phyloP scores from a whole-genome alignment of 2,113 vertebrate species.

The Oreochromis tanganicae region DNA sequence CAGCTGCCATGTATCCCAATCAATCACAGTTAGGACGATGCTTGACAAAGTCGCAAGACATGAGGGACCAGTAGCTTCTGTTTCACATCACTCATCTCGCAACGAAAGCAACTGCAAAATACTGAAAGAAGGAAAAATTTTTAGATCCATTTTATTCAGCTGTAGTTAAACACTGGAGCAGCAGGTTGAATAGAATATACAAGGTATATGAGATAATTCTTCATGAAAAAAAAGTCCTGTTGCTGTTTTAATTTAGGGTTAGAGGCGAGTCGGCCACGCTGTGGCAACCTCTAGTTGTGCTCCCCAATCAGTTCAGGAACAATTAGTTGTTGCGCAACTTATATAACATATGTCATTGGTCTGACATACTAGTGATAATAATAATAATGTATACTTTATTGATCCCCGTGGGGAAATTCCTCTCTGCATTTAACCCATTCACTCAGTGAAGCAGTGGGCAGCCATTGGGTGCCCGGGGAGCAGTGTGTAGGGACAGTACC shows the following conservation, averaged over 20 bases:
- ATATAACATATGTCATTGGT: background rate
- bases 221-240: background rate
- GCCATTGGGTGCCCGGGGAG: background rate
- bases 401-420: background rate
- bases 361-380: background rate
- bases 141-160: background rate
- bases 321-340: background rate
- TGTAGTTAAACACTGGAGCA: background rate
- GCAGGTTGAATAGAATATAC: background rate
- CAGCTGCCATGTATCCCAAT: conserved; percentile 10
- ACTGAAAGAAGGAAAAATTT: background rate
- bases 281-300: background rate
- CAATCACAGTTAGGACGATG: conserved; percentile 34
- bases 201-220: background rate
- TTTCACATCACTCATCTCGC: conserved; percentile 38
- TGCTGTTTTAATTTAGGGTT: background rate
- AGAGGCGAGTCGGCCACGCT: background rate
- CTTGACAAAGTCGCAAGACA: conserved; percentile 40
- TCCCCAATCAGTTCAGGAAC: background rate
- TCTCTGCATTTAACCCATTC: background rate
- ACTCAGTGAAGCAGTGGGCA: background rate
- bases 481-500: too few species aligned
- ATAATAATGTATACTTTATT: background rate
- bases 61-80: conserved; percentile 9
- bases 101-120: conserved; percentile 5